Percentiles rank a stretch among this genome's conserved stretches.
Evolutionary conservation across 2,797 vertebrate genomes (phyloP).

Genomic region (Loris lydekkerianus): DNA sequence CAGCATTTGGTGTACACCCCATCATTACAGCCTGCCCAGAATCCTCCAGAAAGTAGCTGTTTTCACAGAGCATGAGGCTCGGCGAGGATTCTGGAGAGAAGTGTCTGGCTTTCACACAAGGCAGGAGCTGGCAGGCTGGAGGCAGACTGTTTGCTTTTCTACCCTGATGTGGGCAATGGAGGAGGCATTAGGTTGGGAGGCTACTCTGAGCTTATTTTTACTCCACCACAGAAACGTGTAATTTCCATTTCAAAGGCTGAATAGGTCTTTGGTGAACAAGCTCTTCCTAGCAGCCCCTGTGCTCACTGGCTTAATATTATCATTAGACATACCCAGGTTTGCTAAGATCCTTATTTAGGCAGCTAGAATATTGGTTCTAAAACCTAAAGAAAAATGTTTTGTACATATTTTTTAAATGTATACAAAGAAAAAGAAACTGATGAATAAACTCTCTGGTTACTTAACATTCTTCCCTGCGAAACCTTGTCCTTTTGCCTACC

Average conservation of each 20-base stretch:
- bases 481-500: background rate
- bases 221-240: background rate
- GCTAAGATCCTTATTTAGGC: background rate
- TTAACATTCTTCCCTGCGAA: background rate
- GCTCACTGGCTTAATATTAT: background rate
- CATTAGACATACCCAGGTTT: background rate
- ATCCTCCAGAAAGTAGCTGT: constrained; percentile 64
- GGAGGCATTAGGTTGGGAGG: background rate
- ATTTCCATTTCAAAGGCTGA: constrained; percentile 1
- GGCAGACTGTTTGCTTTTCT: constrained; percentile 11
- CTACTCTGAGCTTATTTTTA: constrained; percentile 59
- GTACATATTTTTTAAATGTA: background rate
- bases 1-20: constrained; percentile 63
- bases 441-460: background rate
- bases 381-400: background rate
- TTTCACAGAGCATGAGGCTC: constrained; percentile 67
- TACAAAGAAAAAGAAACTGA: background rate
- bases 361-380: background rate
- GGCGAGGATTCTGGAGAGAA: constrained; percentile 45
- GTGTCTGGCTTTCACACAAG: constrained; percentile 12
- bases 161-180: background rate
- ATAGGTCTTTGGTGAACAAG: background rate
- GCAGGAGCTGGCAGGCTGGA: background rate
- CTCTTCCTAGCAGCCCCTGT: background rate
- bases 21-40: constrained; percentile 64